A percentile compares a stretch with the other conserved stretches of the same genome.
phyloP scores from a whole-genome alignment of 2,797 vertebrate genomes.

The Pteropus rufus region DNA sequence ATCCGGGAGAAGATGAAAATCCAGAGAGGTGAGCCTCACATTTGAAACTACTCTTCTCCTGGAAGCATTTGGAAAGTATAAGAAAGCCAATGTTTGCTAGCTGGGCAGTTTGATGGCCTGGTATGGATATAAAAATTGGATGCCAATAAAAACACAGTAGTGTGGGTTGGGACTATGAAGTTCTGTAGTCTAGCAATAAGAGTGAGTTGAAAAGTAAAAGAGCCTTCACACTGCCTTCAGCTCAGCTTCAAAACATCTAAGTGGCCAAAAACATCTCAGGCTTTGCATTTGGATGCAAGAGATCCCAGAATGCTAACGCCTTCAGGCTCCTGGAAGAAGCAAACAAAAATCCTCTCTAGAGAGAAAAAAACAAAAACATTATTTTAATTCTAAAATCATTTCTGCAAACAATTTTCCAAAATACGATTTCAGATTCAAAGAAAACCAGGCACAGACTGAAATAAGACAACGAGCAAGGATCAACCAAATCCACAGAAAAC shows the following conservation, averaged over 20 bases:
- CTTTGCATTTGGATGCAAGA: neutral
- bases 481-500: slow-evolving; percentile 24
- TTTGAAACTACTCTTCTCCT: neutral
- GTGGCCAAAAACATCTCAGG: neutral
- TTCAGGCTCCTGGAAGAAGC: neutral
- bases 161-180: neutral
- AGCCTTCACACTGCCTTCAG: neutral
- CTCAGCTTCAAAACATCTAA: neutral
- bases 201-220: neutral
- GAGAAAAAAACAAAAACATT: neutral
- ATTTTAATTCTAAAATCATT: neutral
- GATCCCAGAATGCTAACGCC: neutral
- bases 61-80: neutral
- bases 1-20: neutral
- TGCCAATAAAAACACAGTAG: neutral
- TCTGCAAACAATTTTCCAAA: slow-evolving; percentile 1
- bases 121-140: neutral
- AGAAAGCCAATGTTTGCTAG: neutral
- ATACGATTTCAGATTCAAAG: neutral
- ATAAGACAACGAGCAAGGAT: neutral
- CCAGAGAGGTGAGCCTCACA: neutral
- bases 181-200: neutral
- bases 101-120: neutral
- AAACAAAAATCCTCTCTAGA: neutral
- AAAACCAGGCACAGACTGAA: neutral